These are phyloP conservation scores for Brevimyrus niger DNA, from an alignment of 2,113 vertebrate genomes.

Conservation along the genomic window DNA sequence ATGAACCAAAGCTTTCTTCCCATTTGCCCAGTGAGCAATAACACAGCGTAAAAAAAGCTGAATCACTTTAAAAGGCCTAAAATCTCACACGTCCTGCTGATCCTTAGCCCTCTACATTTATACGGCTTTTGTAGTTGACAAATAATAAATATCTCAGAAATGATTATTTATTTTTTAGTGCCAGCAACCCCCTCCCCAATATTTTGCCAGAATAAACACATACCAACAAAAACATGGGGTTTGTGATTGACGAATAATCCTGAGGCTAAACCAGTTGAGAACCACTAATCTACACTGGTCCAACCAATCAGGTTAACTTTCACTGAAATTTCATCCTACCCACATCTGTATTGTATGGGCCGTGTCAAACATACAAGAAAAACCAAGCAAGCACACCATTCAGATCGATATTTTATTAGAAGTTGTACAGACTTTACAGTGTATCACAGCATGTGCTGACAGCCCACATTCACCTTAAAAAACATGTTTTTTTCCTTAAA, in stretches of 20 bases:
- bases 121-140: background rate
- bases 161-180: background rate
- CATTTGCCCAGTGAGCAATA: background rate
- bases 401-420: background rate
- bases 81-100: background rate
- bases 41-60: too few species aligned
- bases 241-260: background rate
- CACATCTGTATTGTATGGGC: background rate
- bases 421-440: background rate
- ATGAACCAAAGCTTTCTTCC: background rate
- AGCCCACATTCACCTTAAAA: conserved; percentile 2
- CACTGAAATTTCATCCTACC: background rate
- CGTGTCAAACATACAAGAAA: background rate
- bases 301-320: background rate
- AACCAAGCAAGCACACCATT: background rate
- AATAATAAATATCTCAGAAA: background rate
- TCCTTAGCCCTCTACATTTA: background rate
- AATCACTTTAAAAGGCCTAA: background rate
- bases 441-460: background rate
- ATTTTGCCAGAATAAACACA: background rate
- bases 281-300: background rate
- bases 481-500: background rate
- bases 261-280: background rate
- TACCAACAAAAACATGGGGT: background rate
- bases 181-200: background rate